phyloP scores from a whole-genome alignment of 2,888 invertebrate species.

The Orthonychiurus folsomi region DNA sequence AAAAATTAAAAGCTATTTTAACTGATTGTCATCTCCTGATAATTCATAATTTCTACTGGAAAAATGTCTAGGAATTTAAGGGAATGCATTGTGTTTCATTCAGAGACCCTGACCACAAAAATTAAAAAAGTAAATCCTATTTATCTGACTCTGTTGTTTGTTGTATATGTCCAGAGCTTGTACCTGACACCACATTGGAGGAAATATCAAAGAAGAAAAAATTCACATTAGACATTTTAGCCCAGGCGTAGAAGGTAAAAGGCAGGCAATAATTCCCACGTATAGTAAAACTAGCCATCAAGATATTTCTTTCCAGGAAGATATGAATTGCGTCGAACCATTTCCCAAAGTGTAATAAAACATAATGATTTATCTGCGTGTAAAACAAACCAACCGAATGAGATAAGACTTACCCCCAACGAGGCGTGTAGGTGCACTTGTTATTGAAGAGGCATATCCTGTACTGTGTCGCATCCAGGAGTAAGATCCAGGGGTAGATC shows the following conservation, averaged over 20 bases:
- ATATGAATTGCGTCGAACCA: too few relatives aligned
- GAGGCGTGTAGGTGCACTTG: constrained; percentile 41
- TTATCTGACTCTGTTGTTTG: too few relatives aligned
- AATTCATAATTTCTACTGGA: too few relatives aligned
- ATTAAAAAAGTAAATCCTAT: too few relatives aligned
- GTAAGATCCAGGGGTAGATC: constrained; percentile 50
- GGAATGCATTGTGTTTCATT: too few relatives aligned
- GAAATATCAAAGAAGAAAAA: constrained; percentile 4
- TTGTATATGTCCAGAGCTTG: too few relatives aligned
- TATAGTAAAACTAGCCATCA: not conserved
- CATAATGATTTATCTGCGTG: not conserved
- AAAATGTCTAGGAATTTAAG: too few relatives aligned
- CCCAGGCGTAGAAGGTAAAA: not conserved
- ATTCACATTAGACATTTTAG: constrained; percentile 1
- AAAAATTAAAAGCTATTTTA: too few relatives aligned
- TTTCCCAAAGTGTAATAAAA: constrained; percentile 6
- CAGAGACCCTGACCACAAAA: too few relatives aligned
- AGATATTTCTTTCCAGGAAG: too few relatives aligned
- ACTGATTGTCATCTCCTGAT: too few relatives aligned
- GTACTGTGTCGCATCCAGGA: constrained; percentile 77
- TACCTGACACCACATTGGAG: too few relatives aligned
- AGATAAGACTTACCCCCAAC: constrained; percentile 40
- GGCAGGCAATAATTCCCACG: not conserved
- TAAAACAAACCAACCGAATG: not conserved
- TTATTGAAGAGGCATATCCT: constrained; percentile 45